Evolutionary conservation across 2,113 vertebrate genomes (phyloP), one percentile per base, ranked within the genome.

Genomic region (Poecile atricapillus): DNA sequence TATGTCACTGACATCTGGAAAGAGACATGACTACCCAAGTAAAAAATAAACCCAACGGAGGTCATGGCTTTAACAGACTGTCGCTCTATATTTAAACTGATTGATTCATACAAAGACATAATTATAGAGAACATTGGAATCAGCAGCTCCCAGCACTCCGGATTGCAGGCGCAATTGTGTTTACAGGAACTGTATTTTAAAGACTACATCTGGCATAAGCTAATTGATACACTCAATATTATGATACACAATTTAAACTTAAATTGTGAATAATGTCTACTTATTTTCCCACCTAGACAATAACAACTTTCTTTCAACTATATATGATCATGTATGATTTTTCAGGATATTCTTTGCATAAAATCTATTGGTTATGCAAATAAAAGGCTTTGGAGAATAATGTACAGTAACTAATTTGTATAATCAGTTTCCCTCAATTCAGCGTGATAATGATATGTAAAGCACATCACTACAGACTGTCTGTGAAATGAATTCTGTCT

Each of bases 1-100:
- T 96, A 94, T 96, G 89, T 95, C 95, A 96, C 96, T 92, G 89
- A 97, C 94, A 96, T 96, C 97, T 97, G 96, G 96, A 97, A 97
- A 96, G 90, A 97, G 96, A 95, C 93, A 96, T 44, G 84, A 96
- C 92, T 93, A 88, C 79, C 89, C 89, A n/a, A 96, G 96, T 90
- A 91, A 93, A 96, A 97, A 93, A 95, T 95, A 95, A 96, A 96
- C 96, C 90, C 92, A 78, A 28, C 23, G 1, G 94, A 96, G 95
- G 94, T 95, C 96, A 95, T 58, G 92, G 96, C 94, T 96, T 97
- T 95, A 92, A 91, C 95, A 93, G 91, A 93, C 95, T 97, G 97
- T 90, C 97, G 74, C 77, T 97, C 95, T 97, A 86, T 90, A 97
- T 96, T 97, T 96, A 94, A 94, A 91, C 87, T 96, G 96, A 97